phyloP scores from a whole-genome alignment of 2,888 invertebrate species.

The Xestobium rufovillosum region DNA sequence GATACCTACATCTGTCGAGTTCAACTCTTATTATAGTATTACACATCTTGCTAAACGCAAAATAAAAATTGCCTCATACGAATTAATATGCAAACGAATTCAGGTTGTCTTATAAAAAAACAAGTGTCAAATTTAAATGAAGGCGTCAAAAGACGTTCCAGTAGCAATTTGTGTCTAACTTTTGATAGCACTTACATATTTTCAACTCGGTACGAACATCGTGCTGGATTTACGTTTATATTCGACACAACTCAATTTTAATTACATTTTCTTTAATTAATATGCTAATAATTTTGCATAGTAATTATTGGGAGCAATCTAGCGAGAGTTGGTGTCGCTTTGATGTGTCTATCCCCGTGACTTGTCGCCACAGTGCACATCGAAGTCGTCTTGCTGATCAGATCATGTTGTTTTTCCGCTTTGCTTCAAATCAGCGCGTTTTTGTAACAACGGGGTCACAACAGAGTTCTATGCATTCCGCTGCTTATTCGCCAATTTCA shows the following conservation, averaged over 20 bases:
- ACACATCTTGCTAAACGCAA: too few species aligned
- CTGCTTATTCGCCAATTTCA: too few species aligned
- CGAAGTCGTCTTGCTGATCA: not conserved
- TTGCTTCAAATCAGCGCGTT: too few species aligned
- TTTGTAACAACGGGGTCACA: too few species aligned
- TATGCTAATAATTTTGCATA: conserved; percentile 50
- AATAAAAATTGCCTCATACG: too few species aligned
- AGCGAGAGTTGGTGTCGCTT: conserved; percentile 44
- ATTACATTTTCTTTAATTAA: conserved; percentile 50
- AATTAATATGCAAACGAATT: conserved; percentile 41
- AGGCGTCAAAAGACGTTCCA: conserved; percentile 40
- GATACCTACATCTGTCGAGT: too few species aligned
- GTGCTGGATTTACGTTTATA: conserved; percentile 42
- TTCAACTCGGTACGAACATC: conserved; percentile 32
- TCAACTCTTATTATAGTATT: too few species aligned
- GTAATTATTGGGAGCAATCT: conserved; percentile 48
- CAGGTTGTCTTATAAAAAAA: conserved; percentile 39
- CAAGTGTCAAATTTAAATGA: conserved; percentile 38
- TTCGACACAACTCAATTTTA: conserved; percentile 47
- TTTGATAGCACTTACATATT: conserved; percentile 40
- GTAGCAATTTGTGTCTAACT: conserved; percentile 40
- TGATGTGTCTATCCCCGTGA: conserved; percentile 37
- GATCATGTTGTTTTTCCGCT: too few species aligned
- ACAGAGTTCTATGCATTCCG: too few species aligned
- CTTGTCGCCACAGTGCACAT: conserved; percentile 17